phyloP scores from a whole-genome alignment of 2,113 vertebrate genomes.

The Irena cyanogastra region DNA sequence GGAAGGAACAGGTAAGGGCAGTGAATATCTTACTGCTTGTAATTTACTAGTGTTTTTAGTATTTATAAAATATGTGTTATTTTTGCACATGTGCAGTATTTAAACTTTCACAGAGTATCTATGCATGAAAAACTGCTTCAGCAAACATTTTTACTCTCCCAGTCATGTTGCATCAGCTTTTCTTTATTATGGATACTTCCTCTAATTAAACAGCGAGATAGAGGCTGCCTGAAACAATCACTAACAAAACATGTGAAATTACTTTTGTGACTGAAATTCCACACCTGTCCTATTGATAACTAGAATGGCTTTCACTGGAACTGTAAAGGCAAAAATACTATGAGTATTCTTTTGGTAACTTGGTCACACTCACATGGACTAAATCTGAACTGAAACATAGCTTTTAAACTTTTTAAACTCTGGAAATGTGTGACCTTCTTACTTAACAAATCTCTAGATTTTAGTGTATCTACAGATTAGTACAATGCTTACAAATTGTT shows the following conservation, averaged over 20 bases:
- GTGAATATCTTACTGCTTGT: neutral
- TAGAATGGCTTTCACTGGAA: neutral
- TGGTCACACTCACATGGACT: neutral
- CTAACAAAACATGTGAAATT: neutral
- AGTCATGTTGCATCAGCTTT: neutral
- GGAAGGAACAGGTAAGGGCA: slow-evolving; percentile 50
- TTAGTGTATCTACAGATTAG: neutral
- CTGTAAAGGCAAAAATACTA: neutral
- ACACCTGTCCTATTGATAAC: neutral
- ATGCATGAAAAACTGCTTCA: neutral
- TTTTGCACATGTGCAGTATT: fast-evolving
- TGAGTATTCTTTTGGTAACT: neutral
- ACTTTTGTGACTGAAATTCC: neutral
- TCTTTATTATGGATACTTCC: neutral
- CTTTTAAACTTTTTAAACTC: neutral
- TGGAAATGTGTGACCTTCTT: neutral
- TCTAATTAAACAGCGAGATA: neutral
- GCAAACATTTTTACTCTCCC: neutral
- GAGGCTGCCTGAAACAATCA: neutral
- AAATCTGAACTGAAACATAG: neutral
- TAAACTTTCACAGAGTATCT: neutral
- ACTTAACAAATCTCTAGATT: neutral
- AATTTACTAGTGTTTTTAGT: neutral
- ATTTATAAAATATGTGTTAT: neutral
- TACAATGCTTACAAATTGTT: neutral